These are phyloP conservation scores for Anguilla obscura DNA, from an alignment of 2,797 vertebrate species.

Conservation along the genomic window DNA sequence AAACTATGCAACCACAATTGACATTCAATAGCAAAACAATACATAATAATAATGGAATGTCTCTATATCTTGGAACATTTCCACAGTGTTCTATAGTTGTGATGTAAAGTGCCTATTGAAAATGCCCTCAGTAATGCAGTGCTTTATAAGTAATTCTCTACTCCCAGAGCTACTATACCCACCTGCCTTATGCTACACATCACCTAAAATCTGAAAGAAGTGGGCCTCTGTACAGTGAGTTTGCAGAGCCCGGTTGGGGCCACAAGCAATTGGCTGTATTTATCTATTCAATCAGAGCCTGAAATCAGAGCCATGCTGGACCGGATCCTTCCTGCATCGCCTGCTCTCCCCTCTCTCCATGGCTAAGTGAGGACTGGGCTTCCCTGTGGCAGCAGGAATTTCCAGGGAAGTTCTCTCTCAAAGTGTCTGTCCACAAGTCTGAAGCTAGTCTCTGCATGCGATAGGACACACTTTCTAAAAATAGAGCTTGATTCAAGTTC, in stretches of 20 bases:
- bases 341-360: neutral
- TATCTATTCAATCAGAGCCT: neutral
- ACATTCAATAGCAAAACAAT: neutral
- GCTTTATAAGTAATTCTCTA: neutral
- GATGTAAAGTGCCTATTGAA: neutral
- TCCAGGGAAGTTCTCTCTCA: neutral
- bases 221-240: neutral
- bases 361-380: neutral
- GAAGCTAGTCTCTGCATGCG: neutral
- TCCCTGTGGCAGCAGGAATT: neutral
- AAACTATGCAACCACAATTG: neutral
- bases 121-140: neutral
- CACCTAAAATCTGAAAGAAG: neutral
- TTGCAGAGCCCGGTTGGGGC: neutral
- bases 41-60: neutral
- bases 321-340: neutral
- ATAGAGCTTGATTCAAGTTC: neutral
- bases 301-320: constrained; percentile 3
- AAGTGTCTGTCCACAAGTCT: neutral
- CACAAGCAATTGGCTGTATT: neutral
- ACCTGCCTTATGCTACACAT: neutral
- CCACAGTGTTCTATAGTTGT: neutral
- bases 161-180: neutral
- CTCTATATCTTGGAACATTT: neutral
- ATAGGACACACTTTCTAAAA: neutral